phyloP scores from a whole-genome alignment of 2,797 vertebrate species.

The Artibeus lituratus region DNA sequence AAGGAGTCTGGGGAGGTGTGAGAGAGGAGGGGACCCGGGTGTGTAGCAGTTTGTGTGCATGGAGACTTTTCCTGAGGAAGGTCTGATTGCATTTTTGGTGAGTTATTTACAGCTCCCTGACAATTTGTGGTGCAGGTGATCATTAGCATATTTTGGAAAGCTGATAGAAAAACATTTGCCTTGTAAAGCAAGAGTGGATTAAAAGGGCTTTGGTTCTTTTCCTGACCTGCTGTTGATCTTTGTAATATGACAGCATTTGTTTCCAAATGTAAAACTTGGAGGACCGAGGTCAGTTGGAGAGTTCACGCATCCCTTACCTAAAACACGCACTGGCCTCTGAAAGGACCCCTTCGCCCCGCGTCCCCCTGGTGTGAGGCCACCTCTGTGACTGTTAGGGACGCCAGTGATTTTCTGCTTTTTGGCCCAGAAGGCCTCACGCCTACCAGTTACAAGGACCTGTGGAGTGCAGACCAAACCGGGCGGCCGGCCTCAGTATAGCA shows the following conservation, averaged over 20 bases:
- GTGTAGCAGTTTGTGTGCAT: background rate
- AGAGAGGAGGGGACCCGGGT: background rate
- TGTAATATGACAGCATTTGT: constrained; percentile 55
- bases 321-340: constrained; percentile 61
- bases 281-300: constrained; percentile 45
- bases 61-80: background rate
- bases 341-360: background rate
- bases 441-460: constrained; percentile 69
- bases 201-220: constrained; percentile 51
- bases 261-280: constrained; percentile 29
- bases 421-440: constrained; percentile 59
- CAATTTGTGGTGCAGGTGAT: constrained; percentile 16
- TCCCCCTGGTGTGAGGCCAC: background rate
- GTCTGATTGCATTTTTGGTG: background rate
- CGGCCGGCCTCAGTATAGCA: constrained; percentile 71
- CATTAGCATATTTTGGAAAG: constrained; percentile 1
- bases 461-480: constrained; percentile 66
- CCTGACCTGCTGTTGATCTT: constrained; percentile 22
- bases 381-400: background rate
- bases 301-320: constrained; percentile 55
- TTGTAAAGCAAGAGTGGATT: constrained; percentile 37
- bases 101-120: constrained; percentile 7
- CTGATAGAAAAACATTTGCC: constrained; percentile 34
- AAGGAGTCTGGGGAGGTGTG: background rate
- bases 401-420: constrained; percentile 23